Base-by-base conservation (phyloP, 2,888 invertebrate genomes). In the Trachelus tabidus region DNA sequence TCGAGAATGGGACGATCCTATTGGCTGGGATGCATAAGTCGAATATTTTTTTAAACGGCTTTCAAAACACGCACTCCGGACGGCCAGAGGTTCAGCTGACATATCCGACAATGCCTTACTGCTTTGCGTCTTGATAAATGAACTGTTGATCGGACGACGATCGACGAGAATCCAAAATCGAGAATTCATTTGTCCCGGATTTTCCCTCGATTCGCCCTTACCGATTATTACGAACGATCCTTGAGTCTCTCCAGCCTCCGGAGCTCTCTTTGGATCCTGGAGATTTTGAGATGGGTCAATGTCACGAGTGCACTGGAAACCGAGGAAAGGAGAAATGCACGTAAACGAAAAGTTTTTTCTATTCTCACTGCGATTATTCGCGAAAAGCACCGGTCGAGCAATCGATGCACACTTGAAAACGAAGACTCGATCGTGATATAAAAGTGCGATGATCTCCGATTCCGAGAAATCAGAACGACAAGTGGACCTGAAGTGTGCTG, bases 101-200 rank as follows among this genome's bases (percentile, higher is more conserved):
- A 91, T 91, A 91, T 90, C 91, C 88, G 89, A 90, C 88, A 90
- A 91, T 91, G 91, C 91, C 91, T 91, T 91, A 91, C 88, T 87
- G 91, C 91, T 91, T 91, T 88, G 86, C 83, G 85, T 88, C 85
- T 88, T 86, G 86, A 87, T 56, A 56, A 56, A 23, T 56, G 23
- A 56, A 56, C 40, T 56, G 40, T 56, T 56, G 4, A 23, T 23
- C 40, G 40, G 40, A 9, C 6, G 23, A 56, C 40, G 40, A 56
- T 56, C 15, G 40, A 56, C 23, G 15, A 56, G 40, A 56, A 40
- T 40, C 15, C 15, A 40, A 40, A 23, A 56, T 56, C 40, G 40
- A 56, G 4, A 40, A 40, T 40, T 40, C 40, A 56, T 56, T 56
- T 15, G 15, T 23, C 15, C 40, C 40, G 40, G 40, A 23, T 56